Conservation (phyloP, 2,113 vertebrate species). For the Cyanoderma ruficeps region DNA sequence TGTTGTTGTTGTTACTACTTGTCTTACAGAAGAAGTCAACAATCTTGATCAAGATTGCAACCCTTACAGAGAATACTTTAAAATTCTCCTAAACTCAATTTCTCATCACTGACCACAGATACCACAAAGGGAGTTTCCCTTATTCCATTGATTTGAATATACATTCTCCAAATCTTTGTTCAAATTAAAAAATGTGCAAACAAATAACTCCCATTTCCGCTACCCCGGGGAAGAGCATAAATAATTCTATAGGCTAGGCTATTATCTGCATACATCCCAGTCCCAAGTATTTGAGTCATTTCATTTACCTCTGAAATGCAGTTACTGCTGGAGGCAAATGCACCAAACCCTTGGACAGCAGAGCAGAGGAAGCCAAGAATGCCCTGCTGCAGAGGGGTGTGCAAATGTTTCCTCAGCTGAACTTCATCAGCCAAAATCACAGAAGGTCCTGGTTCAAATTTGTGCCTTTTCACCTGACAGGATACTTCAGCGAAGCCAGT, state of each 20-base stretch:
- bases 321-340: neutral
- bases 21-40: neutral
- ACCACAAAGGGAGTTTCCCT: neutral
- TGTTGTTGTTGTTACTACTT: neutral
- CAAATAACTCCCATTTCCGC: slow-evolving; percentile 26
- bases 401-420: neutral
- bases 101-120: neutral
- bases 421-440: neutral
- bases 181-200: slow-evolving; percentile 18
- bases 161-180: slow-evolving; percentile 1
- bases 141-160: neutral
- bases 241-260: neutral
- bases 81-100: neutral
- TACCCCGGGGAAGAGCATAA: neutral
- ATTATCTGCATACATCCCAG: neutral
- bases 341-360: neutral
- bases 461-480: neutral
- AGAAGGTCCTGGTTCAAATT: neutral
- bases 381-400: neutral
- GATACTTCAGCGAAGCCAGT: neutral
- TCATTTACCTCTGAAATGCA: neutral
- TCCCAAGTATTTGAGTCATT: neutral
- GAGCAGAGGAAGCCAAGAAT: neutral
- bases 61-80: neutral
- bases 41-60: neutral